Conservation (phyloP, 2,113 vertebrate species). For the Cebus imitator region DNA sequence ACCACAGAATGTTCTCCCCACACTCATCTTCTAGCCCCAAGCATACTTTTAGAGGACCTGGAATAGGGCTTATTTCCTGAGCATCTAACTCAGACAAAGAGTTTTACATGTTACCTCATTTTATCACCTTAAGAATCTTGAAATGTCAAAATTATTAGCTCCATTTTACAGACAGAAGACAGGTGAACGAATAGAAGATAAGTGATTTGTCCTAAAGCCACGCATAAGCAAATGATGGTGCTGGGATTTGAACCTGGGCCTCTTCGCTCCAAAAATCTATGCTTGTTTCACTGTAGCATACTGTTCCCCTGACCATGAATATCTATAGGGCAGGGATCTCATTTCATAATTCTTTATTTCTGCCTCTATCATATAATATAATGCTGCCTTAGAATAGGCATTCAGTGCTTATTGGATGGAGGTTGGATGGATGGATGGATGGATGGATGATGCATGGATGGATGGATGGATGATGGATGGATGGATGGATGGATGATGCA, state of each 20-base stretch:
- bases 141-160: background rate
- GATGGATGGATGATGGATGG: too few relatives aligned
- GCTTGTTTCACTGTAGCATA: background rate
- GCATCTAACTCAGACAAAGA: background rate
- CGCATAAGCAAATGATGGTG: background rate
- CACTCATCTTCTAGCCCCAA: background rate
- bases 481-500: too few relatives aligned
- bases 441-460: too few relatives aligned
- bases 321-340: background rate
- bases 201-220: background rate
- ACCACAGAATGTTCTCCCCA: background rate
- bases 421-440: too few relatives aligned
- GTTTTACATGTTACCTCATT: background rate
- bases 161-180: background rate
- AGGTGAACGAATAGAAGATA: background rate
- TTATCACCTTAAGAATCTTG: background rate
- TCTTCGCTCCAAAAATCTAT: background rate
- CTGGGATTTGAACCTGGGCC: background rate
- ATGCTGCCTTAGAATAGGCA: background rate
- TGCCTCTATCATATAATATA: background rate
- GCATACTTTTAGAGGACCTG: background rate
- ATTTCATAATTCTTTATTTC: background rate
- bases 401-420: background rate
- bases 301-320: background rate
- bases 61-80: background rate